Evolutionary conservation across 2,888 invertebrate genomes (phyloP).

Genomic region (Eupithecia pulchellata): DNA sequence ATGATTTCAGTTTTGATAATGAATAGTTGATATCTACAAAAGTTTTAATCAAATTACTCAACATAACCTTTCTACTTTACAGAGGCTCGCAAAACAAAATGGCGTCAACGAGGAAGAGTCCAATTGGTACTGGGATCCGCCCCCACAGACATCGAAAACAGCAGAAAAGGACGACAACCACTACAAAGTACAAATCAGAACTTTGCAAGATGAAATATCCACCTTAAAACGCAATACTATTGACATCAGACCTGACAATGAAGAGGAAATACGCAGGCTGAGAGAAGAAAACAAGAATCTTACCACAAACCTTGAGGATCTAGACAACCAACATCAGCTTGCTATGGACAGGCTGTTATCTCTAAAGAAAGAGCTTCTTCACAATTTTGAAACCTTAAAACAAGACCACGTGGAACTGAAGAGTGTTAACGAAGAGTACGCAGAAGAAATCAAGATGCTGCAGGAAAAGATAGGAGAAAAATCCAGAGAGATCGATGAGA

Average conservation of each 20-base stretch:
- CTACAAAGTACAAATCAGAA: conserved; percentile 70
- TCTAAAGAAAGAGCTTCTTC: conserved; percentile 83
- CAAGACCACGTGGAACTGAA: conserved; percentile 78
- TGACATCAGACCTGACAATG: conserved; percentile 57
- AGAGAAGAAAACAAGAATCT: conserved; percentile 86
- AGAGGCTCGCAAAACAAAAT: conserved; percentile 76
- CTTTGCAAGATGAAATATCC: conserved; percentile 74
- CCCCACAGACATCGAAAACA: conserved; percentile 58
- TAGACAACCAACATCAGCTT: conserved; percentile 90
- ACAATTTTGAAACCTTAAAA: conserved; percentile 79
- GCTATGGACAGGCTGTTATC: conserved; percentile 87
- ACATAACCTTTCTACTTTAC: conserved; percentile 60
- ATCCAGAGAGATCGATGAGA: conserved; percentile 70
- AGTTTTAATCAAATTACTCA: background rate
- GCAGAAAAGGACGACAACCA: conserved; percentile 58
- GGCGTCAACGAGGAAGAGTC: conserved; percentile 78
- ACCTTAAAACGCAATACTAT: conserved; percentile 65
- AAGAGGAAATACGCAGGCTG: conserved; percentile 79
- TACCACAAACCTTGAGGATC: conserved; percentile 87
- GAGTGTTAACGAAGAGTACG: conserved; percentile 75
- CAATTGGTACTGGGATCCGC: conserved; percentile 85
- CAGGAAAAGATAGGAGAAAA: conserved; percentile 74
- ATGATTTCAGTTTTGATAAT: background rate
- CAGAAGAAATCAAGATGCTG: conserved; percentile 73
- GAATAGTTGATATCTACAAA: background rate